phyloP scores from a whole-genome alignment of 2,888 invertebrate species.

The Octonoba sinensis region DNA sequence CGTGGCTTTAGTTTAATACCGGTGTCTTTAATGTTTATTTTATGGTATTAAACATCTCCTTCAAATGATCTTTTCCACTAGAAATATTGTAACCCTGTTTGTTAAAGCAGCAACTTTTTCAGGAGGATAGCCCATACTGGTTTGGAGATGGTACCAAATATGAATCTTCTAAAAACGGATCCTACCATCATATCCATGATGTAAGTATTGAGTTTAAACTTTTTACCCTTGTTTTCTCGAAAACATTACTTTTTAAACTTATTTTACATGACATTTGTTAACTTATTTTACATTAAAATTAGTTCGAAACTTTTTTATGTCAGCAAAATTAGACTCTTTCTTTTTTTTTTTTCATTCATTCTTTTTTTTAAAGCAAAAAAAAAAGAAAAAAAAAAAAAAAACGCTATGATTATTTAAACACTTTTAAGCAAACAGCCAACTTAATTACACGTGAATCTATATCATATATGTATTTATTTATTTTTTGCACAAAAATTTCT shows the following conservation, averaged over 20 bases:
- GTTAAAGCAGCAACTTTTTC: neutral
- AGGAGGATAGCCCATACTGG: conserved; percentile 56
- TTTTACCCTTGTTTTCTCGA: neutral
- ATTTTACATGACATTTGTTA: neutral
- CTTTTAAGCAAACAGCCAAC: too few species aligned
- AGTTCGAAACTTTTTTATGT: neutral
- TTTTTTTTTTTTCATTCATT: too few species aligned
- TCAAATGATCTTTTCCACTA: too few species aligned
- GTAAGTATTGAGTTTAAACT: conserved; percentile 48
- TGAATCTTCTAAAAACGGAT: conserved; percentile 47
- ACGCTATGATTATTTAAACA: too few species aligned
- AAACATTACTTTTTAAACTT: neutral
- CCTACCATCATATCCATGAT: conserved; percentile 64
- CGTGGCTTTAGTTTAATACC: too few species aligned
- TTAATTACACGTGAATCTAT: too few species aligned
- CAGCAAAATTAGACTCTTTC: too few species aligned
- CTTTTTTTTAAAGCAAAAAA: too few species aligned
- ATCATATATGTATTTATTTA: too few species aligned
- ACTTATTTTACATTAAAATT: conserved; percentile 11
- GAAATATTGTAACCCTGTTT: neutral
- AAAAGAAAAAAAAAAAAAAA: too few species aligned
- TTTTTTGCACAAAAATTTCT: too few species aligned
- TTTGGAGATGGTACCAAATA: conserved; percentile 56
- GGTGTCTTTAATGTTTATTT: neutral
- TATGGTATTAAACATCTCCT: too few species aligned